Conservation (phyloP, 2,113 vertebrate species). For the Otocyon megalotis region DNA sequence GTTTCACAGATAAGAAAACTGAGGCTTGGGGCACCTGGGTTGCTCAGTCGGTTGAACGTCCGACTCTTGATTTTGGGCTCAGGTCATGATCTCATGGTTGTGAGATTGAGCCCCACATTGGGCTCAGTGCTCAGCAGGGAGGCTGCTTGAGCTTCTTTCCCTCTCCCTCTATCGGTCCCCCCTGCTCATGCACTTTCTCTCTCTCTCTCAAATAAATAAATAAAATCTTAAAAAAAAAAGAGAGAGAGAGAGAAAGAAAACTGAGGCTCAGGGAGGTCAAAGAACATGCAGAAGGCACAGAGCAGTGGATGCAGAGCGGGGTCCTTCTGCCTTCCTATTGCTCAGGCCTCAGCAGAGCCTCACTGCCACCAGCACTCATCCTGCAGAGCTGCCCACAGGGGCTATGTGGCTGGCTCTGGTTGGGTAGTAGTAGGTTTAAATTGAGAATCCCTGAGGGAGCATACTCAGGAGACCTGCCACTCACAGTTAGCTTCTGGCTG, state of each 20-base stretch:
- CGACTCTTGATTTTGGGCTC: neutral
- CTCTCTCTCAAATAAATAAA: neutral
- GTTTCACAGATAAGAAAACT: constrained; percentile 38
- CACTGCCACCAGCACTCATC: neutral
- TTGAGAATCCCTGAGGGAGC: neutral
- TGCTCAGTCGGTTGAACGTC: neutral
- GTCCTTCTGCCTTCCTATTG: neutral
- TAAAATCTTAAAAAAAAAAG: neutral
- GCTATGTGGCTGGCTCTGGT: neutral
- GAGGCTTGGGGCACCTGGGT: neutral
- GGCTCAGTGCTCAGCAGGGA: neutral
- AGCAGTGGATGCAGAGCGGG: neutral
- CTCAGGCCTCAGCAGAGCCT: neutral
- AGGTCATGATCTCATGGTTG: neutral
- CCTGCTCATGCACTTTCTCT: neutral
- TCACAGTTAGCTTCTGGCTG: neutral
- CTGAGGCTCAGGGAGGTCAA: constrained; percentile 31
- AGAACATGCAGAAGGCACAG: neutral
- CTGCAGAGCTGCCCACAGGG: neutral
- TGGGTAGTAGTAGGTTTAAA: neutral
- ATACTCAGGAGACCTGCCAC: neutral
- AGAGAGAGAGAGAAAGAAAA: neutral
- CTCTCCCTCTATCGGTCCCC: neutral
- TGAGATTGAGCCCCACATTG: neutral
- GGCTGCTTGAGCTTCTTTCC: neutral